Conservation (phyloP, 2,888 invertebrate genomes). For the Drosophila anomelani region DNA sequence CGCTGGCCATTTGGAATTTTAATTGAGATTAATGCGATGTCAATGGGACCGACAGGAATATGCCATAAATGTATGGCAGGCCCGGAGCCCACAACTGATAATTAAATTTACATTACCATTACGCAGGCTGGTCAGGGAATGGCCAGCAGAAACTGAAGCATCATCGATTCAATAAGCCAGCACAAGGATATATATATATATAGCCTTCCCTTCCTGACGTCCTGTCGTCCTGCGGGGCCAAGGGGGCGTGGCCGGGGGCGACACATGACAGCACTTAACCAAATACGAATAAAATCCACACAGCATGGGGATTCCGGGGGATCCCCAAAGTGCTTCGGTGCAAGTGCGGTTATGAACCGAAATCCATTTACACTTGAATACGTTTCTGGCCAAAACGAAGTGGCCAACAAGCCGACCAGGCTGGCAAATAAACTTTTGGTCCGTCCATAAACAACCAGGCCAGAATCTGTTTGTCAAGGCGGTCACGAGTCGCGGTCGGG, state of each 20-base stretch:
- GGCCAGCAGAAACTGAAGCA: slow-evolving; percentile 42
- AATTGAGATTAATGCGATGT: slow-evolving; percentile 51
- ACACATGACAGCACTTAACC: slow-evolving; percentile 69
- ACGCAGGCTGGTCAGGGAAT: slow-evolving; percentile 35
- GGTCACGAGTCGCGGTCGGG: slow-evolving; percentile 10
- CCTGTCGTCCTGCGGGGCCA: not conserved
- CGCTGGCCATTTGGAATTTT: slow-evolving; percentile 49
- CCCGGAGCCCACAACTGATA: slow-evolving; percentile 25
- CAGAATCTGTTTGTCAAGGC: slow-evolving; percentile 35
- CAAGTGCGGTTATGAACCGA: slow-evolving; percentile 63
- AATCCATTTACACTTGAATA: slow-evolving; percentile 73
- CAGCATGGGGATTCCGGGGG: slow-evolving; percentile 19
- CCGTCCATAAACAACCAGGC: slow-evolving; percentile 45
- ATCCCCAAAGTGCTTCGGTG: slow-evolving; percentile 46
- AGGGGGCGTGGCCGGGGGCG: slow-evolving; percentile 32
- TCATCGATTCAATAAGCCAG: slow-evolving; percentile 59
- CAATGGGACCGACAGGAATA: slow-evolving; percentile 22
- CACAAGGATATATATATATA: slow-evolving; percentile 1
- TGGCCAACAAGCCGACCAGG: slow-evolving; percentile 7
- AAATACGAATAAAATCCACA: slow-evolving; percentile 30
- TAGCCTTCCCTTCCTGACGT: slow-evolving; percentile 10
- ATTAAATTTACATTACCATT: slow-evolving; percentile 61
- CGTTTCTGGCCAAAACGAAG: slow-evolving; percentile 57
- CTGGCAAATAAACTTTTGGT: slow-evolving; percentile 36
- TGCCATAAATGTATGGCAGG: slow-evolving; percentile 29